phyloP scores from a whole-genome alignment of 1,140 invertebrate genomes.

The Drosophila ficusphila region DNA sequence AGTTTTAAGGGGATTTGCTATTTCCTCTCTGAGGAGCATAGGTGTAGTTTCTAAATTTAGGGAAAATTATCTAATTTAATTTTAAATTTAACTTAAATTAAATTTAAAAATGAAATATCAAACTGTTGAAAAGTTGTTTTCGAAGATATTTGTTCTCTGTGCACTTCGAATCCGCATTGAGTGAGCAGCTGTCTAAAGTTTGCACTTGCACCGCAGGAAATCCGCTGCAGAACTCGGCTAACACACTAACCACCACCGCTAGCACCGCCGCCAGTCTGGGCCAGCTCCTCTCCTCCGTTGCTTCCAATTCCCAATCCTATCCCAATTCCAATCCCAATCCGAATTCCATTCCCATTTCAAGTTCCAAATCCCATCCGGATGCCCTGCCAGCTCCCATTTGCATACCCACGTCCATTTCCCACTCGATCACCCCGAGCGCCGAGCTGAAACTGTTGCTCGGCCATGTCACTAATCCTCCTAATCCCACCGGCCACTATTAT shows the following conservation, averaged over 20 bases:
- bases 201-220: slow-evolving; percentile 74
- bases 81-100: no score
- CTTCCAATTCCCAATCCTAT: slow-evolving; percentile 6
- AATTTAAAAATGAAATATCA: no score
- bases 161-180: slow-evolving; percentile 5
- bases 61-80: no score
- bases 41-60: no score
- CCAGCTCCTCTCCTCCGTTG: slow-evolving; percentile 34
- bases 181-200: slow-evolving; percentile 53
- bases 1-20: no score
- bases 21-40: no score
- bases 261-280: slow-evolving; percentile 51
- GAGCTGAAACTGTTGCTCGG: slow-evolving; percentile 72
- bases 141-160: slow-evolving; percentile 1
- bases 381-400: slow-evolving; percentile 1
- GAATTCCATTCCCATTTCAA: not conserved
- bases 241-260: slow-evolving; percentile 65
- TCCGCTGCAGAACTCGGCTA: slow-evolving; percentile 51
- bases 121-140: not conserved
- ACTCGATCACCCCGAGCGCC: slow-evolving; percentile 46
- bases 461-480: slow-evolving; percentile 63
- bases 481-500: slow-evolving; percentile 78
- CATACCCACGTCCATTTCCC: slow-evolving; percentile 16
- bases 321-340: slow-evolving; percentile 3
- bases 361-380: not conserved